A percentile compares a stretch with the other conserved stretches of the same genome.
These are phyloP conservation scores for Pteropus rufus DNA, from an alignment of 2,797 vertebrate species.

Conservation along the genomic window DNA sequence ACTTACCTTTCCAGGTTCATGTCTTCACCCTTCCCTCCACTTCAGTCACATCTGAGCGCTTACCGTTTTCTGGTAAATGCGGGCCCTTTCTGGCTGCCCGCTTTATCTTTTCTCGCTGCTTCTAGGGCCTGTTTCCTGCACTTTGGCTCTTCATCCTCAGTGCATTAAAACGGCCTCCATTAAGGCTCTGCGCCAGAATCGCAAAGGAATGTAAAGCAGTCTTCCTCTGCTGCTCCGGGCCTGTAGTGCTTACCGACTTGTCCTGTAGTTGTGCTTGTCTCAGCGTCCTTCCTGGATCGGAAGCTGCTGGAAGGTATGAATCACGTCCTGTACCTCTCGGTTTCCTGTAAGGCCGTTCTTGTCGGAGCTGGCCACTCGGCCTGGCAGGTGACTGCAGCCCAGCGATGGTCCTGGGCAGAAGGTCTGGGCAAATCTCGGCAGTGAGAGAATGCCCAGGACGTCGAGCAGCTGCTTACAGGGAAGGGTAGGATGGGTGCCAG, in stretches of 20 bases:
- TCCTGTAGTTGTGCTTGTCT: background rate
- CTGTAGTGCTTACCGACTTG: background rate
- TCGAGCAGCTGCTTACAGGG: background rate
- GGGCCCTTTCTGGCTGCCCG: background rate
- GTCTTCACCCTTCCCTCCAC: background rate
- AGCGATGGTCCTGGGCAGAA: background rate
- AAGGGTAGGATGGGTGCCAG: background rate
- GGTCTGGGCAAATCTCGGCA: background rate
- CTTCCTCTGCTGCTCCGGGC: background rate
- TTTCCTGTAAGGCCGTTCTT: constrained; percentile 33
- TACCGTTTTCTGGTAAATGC: background rate
- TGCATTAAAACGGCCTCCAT: background rate
- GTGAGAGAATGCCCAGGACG: background rate
- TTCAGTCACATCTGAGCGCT: background rate
- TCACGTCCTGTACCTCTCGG: background rate
- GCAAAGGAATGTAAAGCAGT: background rate
- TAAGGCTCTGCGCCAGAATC: background rate
- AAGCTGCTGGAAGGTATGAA: constrained; percentile 35
- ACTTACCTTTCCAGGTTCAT: background rate
- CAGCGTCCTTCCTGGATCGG: background rate
- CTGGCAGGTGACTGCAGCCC: background rate
- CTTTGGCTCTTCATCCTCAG: background rate
- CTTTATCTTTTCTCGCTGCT: background rate
- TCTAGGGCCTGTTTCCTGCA: background rate
- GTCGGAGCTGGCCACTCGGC: background rate